Conservation (phyloP, 37 sponge, comb jelly and placozoan genomes). For the Mnemiopsis leidyi region DNA sequence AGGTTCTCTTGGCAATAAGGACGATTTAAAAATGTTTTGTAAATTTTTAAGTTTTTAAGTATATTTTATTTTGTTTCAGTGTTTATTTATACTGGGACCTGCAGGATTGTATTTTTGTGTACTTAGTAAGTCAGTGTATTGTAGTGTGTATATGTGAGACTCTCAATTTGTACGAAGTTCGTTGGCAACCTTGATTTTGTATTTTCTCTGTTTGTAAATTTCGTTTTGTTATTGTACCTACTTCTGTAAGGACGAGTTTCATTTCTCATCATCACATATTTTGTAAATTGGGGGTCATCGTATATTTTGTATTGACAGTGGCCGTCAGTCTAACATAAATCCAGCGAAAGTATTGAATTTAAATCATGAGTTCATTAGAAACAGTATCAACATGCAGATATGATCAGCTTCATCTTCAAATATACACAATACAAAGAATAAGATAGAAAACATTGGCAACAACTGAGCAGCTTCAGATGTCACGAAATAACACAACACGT, state of each 20-base stretch:
- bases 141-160: background rate
- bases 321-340: too few species aligned
- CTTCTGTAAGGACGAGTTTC: background rate
- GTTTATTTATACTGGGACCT: constrained; percentile 23
- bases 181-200: constrained; percentile 35
- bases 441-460: too few species aligned
- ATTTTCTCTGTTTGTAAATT: constrained; percentile 3
- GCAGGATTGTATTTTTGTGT: constrained; percentile 23
- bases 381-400: too few species aligned
- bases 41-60: background rate
- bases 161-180: constrained; percentile 29
- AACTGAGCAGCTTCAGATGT: too few species aligned
- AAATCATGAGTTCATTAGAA: too few species aligned
- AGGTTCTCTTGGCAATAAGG: constrained; percentile 22
- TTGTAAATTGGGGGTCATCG: too few species aligned
- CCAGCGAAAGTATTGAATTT: too few species aligned
- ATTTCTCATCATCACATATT: too few species aligned
- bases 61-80: background rate
- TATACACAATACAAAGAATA: too few species aligned
- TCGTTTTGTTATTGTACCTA: background rate
- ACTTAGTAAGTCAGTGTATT: background rate
- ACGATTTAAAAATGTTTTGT: constrained; percentile 40
- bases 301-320: too few species aligned
- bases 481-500: background rate
- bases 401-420: too few species aligned